Base-by-base conservation (phyloP, 2,113 vertebrate genomes). In the Neogale vison region DNA sequence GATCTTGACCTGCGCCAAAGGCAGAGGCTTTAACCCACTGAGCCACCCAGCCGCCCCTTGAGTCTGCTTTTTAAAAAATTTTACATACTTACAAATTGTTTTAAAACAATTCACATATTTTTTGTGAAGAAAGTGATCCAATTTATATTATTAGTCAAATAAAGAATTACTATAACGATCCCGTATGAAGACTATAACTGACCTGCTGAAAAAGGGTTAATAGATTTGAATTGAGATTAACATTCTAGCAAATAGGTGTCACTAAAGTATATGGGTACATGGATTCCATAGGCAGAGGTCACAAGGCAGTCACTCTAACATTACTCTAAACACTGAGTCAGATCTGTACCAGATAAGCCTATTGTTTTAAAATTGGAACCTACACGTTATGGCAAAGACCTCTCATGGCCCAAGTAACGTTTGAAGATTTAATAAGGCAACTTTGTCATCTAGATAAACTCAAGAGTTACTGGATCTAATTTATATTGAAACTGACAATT, bases 351-450 rank as follows among this genome's bases (percentile, higher is more conserved):
- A 90, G 31, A 72, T 90, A 77, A 52, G 15, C 5, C 24, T 76
- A 63, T 79, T 0, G 9, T 7, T 95, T 29, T 34, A 3, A 94
- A 71, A 52, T 86, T 93, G 79, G 77, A 98, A 80, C n/a, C 76
- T 92, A 81, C 6, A 79, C 69, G 52, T 74, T 91, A 98, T 61
- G 61, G 85, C 93, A 88, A 94, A 96, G 93, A 98, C 93, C 50
- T 82, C 55, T 96, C 83, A 79, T 88, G 86, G 95, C 80, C n/a
- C 34, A 88, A 50, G 4, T 52, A 90, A 95, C 26, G 93, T 52
- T 15, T 93, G 84, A 98, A 82, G 95, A 96, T 97, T 96, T 95
- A 92, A 93, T 95, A 88, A 97, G 80, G 39, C 23, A 90, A 77
- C 36, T 85, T 77, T 50, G 3, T 39, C 85, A 98, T 92, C 79